phyloP scores from a whole-genome alignment of 2,888 invertebrate species.

The Cephus spinipes region DNA sequence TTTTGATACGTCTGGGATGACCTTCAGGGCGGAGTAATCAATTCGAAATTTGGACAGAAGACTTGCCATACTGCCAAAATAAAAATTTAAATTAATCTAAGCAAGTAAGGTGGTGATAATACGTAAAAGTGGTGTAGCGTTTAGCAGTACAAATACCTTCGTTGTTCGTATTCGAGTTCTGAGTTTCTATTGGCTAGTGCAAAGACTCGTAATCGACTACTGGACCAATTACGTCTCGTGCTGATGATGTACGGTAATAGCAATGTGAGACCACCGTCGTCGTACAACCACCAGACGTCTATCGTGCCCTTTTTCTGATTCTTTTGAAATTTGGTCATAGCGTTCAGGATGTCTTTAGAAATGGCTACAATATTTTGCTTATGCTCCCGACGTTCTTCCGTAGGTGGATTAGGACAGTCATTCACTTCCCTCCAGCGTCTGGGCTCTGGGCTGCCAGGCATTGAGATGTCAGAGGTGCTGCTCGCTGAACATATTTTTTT shows the following conservation, averaged over 20 bases:
- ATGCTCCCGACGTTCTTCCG: slow-evolving; percentile 28
- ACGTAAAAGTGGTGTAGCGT: slow-evolving; percentile 45
- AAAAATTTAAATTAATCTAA: neutral
- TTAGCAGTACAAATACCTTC: neutral
- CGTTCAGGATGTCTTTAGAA: slow-evolving; percentile 68
- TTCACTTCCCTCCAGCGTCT: slow-evolving; percentile 54
- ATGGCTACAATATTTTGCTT: neutral
- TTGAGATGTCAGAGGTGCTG: slow-evolving; percentile 58
- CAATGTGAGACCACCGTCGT: slow-evolving; percentile 90
- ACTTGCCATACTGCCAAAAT: slow-evolving; percentile 81
- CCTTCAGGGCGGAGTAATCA: slow-evolving; percentile 90
- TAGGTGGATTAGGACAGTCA: slow-evolving; percentile 54
- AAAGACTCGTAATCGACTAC: slow-evolving; percentile 83
- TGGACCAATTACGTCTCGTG: slow-evolving; percentile 80
- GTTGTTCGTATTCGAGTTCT: slow-evolving; percentile 81
- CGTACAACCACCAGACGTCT: slow-evolving; percentile 98
- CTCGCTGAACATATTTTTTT: slow-evolving; percentile 65
- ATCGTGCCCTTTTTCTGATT: slow-evolving; percentile 85
- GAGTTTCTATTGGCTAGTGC: slow-evolving; percentile 83
- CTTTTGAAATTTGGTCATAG: slow-evolving; percentile 79
- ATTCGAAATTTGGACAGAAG: slow-evolving; percentile 94
- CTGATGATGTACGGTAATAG: slow-evolving; percentile 88
- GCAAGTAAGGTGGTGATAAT: slow-evolving; percentile 55
- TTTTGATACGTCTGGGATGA: slow-evolving; percentile 91
- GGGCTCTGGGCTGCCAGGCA: slow-evolving; percentile 60